Conservation (phyloP, 2,113 vertebrate species). For the Cyprinodon tularosa region DNA sequence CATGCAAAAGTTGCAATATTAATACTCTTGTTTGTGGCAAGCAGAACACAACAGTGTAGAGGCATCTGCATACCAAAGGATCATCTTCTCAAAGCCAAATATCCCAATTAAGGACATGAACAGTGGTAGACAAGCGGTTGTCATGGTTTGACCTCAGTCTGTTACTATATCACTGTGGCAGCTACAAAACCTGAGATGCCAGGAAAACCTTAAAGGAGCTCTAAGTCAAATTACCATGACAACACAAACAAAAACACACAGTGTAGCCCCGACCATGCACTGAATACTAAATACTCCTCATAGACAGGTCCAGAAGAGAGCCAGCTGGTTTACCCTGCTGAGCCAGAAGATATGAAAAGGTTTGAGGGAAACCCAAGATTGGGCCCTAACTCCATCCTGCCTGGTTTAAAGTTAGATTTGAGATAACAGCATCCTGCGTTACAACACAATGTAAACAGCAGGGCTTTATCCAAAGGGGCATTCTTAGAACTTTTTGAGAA, state of each 20-base stretch:
- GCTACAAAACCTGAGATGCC: slow-evolving; percentile 57
- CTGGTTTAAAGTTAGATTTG: background rate
- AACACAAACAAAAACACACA: slow-evolving; percentile 76
- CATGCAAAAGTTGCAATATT: too few relatives aligned
- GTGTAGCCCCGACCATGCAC: slow-evolving; percentile 35
- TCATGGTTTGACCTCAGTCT: slow-evolving; percentile 64
- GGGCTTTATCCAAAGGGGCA: background rate
- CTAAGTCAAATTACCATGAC: slow-evolving; percentile 64
- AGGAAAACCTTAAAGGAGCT: slow-evolving; percentile 41
- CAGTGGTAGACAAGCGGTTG: slow-evolving; percentile 47
- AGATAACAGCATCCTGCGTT: background rate
- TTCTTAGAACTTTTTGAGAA: too few relatives aligned
- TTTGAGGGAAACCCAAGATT: slow-evolving; percentile 17
- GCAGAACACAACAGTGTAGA: background rate
- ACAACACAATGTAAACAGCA: background rate
- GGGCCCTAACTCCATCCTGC: slow-evolving; percentile 17
- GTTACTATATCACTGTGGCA: slow-evolving; percentile 44
- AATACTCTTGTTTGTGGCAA: background rate
- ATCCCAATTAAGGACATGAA: slow-evolving; percentile 53
- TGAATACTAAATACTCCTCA: slow-evolving; percentile 57
- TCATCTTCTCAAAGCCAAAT: slow-evolving; percentile 52
- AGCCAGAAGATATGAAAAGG: slow-evolving; percentile 43
- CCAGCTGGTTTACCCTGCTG: slow-evolving; percentile 19
- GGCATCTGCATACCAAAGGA: slow-evolving; percentile 17
- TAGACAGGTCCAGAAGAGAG: slow-evolving; percentile 52